Conservation (phyloP, 2,113 vertebrate genomes). For the Cyphomyrus discorhynchus region DNA sequence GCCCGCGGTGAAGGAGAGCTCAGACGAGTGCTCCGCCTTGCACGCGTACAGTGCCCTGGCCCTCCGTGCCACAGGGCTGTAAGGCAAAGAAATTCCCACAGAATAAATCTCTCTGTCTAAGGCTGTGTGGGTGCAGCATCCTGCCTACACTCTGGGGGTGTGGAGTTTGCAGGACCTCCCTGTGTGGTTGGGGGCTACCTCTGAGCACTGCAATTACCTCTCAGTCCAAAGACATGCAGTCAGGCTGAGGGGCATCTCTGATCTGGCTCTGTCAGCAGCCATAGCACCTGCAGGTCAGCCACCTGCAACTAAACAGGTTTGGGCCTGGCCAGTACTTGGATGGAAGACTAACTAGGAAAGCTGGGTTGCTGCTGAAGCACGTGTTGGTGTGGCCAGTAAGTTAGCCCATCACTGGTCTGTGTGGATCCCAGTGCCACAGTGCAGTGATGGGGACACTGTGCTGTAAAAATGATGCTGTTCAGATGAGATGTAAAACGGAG, state of each 20-base stretch:
- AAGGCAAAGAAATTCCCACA: conserved; percentile 26
- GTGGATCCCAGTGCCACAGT: background rate
- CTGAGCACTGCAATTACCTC: background rate
- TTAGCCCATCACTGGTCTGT: background rate
- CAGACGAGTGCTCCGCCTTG: conserved; percentile 91
- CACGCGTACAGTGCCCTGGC: conserved; percentile 91
- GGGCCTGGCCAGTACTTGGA: background rate
- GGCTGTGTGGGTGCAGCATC: background rate
- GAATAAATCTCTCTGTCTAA: background rate
- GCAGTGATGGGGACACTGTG: background rate
- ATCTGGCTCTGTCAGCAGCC: background rate
- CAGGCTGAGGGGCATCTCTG: background rate
- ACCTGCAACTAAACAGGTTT: background rate
- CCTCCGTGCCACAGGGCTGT: conserved; percentile 69
- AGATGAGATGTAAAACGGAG: background rate
- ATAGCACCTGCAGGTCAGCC: background rate
- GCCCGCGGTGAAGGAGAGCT: conserved; percentile 92
- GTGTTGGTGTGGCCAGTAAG: background rate
- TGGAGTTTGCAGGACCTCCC: background rate
- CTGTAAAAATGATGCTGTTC: background rate
- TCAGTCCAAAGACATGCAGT: background rate
- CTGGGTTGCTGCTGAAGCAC: background rate
- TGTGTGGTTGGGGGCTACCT: background rate
- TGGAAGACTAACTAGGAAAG: background rate
- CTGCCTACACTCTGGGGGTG: background rate